These are phyloP conservation scores for Piprites chloris DNA, from an alignment of 2,113 vertebrate species.

Conservation along the genomic window DNA sequence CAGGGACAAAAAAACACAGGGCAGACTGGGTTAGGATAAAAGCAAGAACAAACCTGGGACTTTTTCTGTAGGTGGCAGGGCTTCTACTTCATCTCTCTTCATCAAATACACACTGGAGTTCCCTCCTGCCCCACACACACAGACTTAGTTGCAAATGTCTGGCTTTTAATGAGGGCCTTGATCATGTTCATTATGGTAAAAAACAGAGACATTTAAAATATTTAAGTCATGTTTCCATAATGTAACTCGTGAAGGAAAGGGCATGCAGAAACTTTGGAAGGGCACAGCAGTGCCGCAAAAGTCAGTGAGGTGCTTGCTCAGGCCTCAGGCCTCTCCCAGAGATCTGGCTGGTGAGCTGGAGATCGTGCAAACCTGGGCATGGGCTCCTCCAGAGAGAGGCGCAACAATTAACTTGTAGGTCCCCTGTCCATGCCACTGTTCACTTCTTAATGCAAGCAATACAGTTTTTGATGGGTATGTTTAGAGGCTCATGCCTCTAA, in stretches of 20 bases:
- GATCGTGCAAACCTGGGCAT: neutral
- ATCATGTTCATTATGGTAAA: neutral
- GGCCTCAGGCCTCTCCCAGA: neutral
- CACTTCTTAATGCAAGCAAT: neutral
- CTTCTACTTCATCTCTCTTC: neutral
- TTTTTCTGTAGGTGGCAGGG: neutral
- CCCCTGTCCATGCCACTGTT: neutral
- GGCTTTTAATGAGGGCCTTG: conserved; percentile 30
- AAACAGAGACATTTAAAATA: neutral
- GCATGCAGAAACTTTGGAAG: neutral
- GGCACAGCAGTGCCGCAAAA: neutral
- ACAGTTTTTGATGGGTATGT: neutral
- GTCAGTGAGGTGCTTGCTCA: neutral
- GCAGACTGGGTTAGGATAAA: neutral
- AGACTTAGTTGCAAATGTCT: conserved; percentile 31
- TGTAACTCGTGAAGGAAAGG: neutral
- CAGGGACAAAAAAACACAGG: neutral
- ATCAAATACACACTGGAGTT: neutral
- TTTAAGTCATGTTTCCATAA: neutral
- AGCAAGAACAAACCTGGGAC: neutral
- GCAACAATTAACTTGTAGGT: neutral
- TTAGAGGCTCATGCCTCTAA: neutral
- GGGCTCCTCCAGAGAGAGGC: neutral
- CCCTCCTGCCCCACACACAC: neutral
- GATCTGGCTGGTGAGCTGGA: neutral